Conservation (phyloP, 1,140 invertebrate genomes). For the Cotesia chilonis region DNA sequence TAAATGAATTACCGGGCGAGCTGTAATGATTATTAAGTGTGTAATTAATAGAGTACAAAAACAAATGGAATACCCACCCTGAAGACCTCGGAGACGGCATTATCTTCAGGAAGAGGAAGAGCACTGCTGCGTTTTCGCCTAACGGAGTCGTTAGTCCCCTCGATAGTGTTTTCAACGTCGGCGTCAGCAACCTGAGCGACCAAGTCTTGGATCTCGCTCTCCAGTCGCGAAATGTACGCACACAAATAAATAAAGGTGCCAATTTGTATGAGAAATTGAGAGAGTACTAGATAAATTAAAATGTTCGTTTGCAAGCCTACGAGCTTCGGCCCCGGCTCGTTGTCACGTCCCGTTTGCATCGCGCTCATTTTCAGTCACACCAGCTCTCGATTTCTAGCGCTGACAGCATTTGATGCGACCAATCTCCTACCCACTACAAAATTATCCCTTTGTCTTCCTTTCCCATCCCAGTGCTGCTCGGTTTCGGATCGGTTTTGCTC, state of each 20-base stretch:
- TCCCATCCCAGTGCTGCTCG: background rate
- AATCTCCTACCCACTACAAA: slow-evolving; percentile 4
- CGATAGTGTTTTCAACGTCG: slow-evolving; percentile 22
- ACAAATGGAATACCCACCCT: slow-evolving; percentile 46
- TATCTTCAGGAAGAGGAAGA: slow-evolving; percentile 51
- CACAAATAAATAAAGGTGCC: slow-evolving; percentile 53
- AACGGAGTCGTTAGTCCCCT: slow-evolving; percentile 32
- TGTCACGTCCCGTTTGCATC: slow-evolving; percentile 28
- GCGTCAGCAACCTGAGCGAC: slow-evolving; percentile 10
- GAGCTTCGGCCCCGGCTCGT: slow-evolving; percentile 27
- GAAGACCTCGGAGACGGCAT: slow-evolving; percentile 53
- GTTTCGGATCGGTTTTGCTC: too few relatives aligned
- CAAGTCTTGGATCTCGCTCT: slow-evolving; percentile 43
- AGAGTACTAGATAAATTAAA: slow-evolving; percentile 52
- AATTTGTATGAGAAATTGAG: slow-evolving; percentile 52
- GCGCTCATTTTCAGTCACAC: slow-evolving; percentile 35
- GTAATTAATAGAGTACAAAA: slow-evolving; percentile 9
- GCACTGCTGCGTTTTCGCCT: slow-evolving; percentile 51
- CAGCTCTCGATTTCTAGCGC: background rate
- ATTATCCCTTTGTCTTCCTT: background rate
- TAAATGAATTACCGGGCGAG: too few relatives aligned
- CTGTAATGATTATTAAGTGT: too few relatives aligned
- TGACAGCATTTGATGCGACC: slow-evolving; percentile 11
- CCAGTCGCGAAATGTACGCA: slow-evolving; percentile 47
- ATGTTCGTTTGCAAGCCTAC: slow-evolving; percentile 44